Base-by-base conservation (phyloP, 2,113 vertebrate species). In the Callopanchax toddi region DNA sequence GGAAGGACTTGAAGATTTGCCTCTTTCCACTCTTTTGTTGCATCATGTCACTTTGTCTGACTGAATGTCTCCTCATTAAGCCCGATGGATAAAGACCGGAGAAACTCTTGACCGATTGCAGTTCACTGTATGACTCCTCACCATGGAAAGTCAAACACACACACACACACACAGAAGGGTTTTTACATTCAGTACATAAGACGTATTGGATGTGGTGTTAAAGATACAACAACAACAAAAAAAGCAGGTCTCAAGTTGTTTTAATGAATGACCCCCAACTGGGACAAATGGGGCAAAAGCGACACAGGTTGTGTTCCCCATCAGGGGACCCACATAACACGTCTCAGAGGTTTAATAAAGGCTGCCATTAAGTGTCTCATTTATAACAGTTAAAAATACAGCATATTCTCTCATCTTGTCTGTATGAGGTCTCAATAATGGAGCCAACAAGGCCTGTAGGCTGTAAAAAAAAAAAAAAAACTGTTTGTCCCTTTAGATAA, bases 51-150 rank as follows among this genome's bases (percentile, higher is more conserved):
- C 60, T 86, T 89, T 83, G 74, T 85, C 82, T 59, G 62, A 55
- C 51, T 78, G 70, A 85, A 88, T 66, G 75, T 90, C 77, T 87
- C 74, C 88, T 89, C 85, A 92, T 93, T 92, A 92, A 87, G 80
- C 60, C 71, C 42, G 40, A 83, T 82, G 82, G 71, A 79, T 84
- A 86, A 83, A 87, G 82, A 79, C 75, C 75, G 71, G 63, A 81
- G 78, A 67, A 85, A 78, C 86, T 74, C 89, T 92, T 91, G 84
- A 90, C 83, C 79, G 75, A 74, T 76, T 71, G 83, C 68, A 21
- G 65, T 85, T 77, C 76, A 84, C 88, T 87, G 77, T 87, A 79
- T 70, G 61, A 46, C 76, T 69, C 78, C 71, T 79, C 61, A 71
- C 79, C 43, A 51, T 59, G 37, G 71, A 65, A 59, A 61, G 39